phyloP scores from a whole-genome alignment of 2,113 vertebrate species.

The Herpetotheres cachinnans region DNA sequence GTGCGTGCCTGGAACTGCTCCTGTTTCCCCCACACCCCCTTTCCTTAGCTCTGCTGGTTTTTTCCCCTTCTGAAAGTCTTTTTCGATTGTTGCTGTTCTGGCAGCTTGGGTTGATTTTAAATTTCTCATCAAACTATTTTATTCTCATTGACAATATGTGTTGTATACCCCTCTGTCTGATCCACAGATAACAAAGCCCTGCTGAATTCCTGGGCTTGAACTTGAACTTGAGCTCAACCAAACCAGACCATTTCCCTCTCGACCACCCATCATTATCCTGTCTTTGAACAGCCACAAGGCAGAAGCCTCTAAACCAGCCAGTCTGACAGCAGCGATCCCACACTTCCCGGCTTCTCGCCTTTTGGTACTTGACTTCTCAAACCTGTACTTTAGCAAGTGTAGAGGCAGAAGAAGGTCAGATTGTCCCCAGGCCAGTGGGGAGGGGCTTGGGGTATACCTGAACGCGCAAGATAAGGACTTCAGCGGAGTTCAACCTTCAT shows the following conservation, averaged over 20 bases:
- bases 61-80: not conserved
- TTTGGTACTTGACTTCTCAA: not conserved
- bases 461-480: not conserved
- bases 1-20: conserved; percentile 1
- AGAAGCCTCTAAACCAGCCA: not conserved
- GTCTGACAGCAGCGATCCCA: not conserved
- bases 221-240: not conserved
- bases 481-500: not conserved
- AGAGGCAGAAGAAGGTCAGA: not conserved
- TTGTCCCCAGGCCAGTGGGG: not conserved
- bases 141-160: not conserved
- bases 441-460: not conserved
- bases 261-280: not conserved
- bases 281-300: not conserved
- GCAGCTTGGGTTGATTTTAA: not conserved
- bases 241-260: not conserved
- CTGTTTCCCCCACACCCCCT: not conserved
- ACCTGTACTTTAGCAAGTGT: not conserved
- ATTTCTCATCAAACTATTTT: not conserved
- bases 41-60: not conserved
- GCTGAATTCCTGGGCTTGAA: not conserved
- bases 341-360: not conserved
- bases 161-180: not conserved
- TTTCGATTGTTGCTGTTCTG: not conserved
- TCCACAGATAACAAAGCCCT: not conserved